Evolutionary conservation across 2,888 invertebrate species (phyloP), one percentile per base, ranked within the genome.

Genomic region (Callyntrura sp.): DNA sequence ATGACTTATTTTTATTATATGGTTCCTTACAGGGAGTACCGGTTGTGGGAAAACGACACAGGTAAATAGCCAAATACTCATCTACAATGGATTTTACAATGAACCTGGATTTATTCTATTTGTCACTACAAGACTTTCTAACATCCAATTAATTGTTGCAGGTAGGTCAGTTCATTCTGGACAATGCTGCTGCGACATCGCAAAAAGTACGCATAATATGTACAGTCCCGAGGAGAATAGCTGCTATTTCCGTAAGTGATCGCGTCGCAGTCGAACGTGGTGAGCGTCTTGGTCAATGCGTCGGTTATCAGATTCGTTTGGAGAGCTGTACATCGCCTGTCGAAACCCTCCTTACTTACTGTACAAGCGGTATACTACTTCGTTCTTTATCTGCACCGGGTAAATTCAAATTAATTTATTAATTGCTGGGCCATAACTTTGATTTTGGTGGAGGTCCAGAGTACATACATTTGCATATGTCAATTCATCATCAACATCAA

Each of bases 31-130:
- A 90, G 95, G 95, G 0, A 98, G 98, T 93, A 98, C 99, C 0
- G 99, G 98, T 0, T 98, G 97, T 85, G 99, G 99, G 0, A 99
- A 99, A 95, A 98, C 98, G 0, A 99, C 99, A 0, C 99, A 99
- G 95, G 95, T 96, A 93, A 88, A 91, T n/a, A 28, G 6, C 17
- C 12, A 35, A 35, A 73, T 82, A 60, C 14, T 82, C 20, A n/a
- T n/a, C 93, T 78, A 90, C 93, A 25, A 25, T 25, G 0, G 6
- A 65, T 20, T 35, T 35, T n/a, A n/a, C n/a, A n/a, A 14, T 55
- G 12, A 57, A 79, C 3, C 8, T 9, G 25, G 23, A 12, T 1
- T 51, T 55, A 60, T 60, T 51, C 4, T 68, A 17, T 51, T 35
- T 35, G 35, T 35, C 35, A 51, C 51, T 6, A 14, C 14, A 2